Percentiles rank a stretch among this genome's conserved stretches.
Evolutionary conservation across 2,113 vertebrate genomes (phyloP).

Genomic region (Triplophysa dalaica): DNA sequence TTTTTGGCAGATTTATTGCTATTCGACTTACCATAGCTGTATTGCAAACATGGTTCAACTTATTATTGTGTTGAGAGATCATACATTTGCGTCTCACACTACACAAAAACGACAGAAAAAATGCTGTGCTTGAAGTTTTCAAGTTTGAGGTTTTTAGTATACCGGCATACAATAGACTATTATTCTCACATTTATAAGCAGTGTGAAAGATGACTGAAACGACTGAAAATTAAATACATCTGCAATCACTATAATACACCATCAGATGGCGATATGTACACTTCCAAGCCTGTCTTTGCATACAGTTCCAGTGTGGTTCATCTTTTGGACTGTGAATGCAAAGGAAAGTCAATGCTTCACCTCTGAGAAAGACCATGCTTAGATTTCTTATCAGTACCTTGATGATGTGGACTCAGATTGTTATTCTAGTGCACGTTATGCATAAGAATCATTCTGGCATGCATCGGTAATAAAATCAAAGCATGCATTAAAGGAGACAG

Average conservation of each 20-base stretch:
- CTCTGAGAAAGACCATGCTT: not conserved
- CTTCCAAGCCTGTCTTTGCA: not conserved
- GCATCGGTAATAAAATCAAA: not conserved
- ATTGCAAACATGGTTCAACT: too few relatives aligned
- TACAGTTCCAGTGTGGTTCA: constrained; percentile 23
- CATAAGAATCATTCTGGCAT: not conserved
- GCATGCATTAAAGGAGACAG: too few relatives aligned
- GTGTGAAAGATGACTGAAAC: not conserved
- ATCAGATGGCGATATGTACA: constrained; percentile 45
- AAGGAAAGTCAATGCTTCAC: constrained; percentile 27
- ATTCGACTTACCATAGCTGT: too few relatives aligned
- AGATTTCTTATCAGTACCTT: not conserved
- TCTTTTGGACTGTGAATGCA: constrained; percentile 13
- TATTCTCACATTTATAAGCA: too few relatives aligned
- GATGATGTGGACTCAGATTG: not conserved
- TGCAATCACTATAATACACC: constrained; percentile 33
- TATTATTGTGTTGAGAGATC: too few relatives aligned
- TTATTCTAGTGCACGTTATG: not conserved
- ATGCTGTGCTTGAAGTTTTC: too few relatives aligned
- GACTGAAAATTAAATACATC: not conserved
- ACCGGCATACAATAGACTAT: too few relatives aligned
- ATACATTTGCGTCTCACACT: too few relatives aligned
- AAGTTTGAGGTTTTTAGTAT: too few relatives aligned
- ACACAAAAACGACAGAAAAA: too few relatives aligned
- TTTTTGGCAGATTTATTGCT: too few relatives aligned